Evolutionary conservation across 2,888 invertebrate species (phyloP).

Genomic region (Myopa tessellatipennis): DNA sequence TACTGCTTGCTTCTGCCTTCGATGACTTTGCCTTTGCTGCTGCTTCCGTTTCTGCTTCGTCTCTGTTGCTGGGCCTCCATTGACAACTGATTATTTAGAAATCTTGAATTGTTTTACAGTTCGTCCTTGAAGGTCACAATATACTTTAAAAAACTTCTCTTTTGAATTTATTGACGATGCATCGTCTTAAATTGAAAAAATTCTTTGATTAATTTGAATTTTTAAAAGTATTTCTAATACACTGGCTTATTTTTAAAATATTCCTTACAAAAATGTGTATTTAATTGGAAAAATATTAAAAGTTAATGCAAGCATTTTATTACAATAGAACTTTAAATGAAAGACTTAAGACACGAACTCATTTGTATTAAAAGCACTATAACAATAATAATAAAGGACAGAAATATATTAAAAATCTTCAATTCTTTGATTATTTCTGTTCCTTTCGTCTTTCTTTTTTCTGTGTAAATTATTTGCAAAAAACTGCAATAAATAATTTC

Average conservation of each 20-base stretch:
- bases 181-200: no score
- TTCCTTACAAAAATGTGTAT: no score
- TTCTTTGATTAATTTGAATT: no score
- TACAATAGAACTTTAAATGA: background rate
- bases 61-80: no score
- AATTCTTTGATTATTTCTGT: background rate
- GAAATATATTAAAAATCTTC: background rate
- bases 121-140: no score
- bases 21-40: background rate
- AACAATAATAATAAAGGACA: background rate
- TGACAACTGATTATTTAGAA: no score
- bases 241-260: no score
- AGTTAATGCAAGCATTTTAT: background rate
- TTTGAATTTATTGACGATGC: no score
- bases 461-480: background rate
- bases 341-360: slow-evolving; percentile 24
- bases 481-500: slow-evolving; percentile 19
- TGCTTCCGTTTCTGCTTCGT: background rate
- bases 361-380: background rate
- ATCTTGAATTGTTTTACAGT: no score
- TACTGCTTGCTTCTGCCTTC: background rate
- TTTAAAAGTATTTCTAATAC: no score
- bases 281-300: no score
- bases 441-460: background rate
- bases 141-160: no score